A percentile compares a stretch with the other conserved stretches of the same genome.
Conservation (phyloP, 2,888 invertebrate species). For the Colostygia pectinataria region DNA sequence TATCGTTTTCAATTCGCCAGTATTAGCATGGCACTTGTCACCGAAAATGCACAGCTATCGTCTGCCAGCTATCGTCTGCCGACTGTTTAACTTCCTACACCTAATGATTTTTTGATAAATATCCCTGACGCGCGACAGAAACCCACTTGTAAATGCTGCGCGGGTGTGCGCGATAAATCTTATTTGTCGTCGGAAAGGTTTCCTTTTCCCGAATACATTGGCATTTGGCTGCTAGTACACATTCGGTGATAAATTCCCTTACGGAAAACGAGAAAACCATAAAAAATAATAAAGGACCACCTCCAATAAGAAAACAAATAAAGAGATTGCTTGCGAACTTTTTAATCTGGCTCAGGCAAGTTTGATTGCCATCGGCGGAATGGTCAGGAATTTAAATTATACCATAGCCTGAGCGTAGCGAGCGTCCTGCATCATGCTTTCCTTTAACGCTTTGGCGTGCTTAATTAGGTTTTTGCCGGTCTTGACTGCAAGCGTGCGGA, state of each 20-base stretch:
- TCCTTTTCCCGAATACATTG: slow-evolving; percentile 44
- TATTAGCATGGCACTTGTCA: slow-evolving; percentile 9
- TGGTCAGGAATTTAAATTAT: slow-evolving; percentile 59
- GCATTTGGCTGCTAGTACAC: slow-evolving; percentile 42
- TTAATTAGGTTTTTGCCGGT: slow-evolving; percentile 31
- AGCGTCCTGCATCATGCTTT: slow-evolving; percentile 24
- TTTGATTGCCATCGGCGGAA: slow-evolving; percentile 59
- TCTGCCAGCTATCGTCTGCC: slow-evolving; percentile 21
- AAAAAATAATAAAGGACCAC: slow-evolving; percentile 57
- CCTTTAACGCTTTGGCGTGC: slow-evolving; percentile 22
- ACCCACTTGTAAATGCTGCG: slow-evolving; percentile 47
- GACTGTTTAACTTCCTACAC: slow-evolving; percentile 28
- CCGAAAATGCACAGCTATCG: slow-evolving; percentile 23
- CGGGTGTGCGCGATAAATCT: slow-evolving; percentile 37
- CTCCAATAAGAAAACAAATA: slow-evolving; percentile 34
- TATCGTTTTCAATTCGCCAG: slow-evolving; percentile 20
- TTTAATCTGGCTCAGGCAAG: slow-evolving; percentile 65
- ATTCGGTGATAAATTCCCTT: slow-evolving; percentile 54
- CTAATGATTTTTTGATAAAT: slow-evolving; percentile 54
- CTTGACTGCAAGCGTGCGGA: slow-evolving; percentile 2
- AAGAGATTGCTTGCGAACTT: slow-evolving; percentile 44
- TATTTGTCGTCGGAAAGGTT: slow-evolving; percentile 45
- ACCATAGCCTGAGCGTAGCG: too few species aligned
- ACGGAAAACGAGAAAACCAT: slow-evolving; percentile 42
- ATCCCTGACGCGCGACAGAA: slow-evolving; percentile 30